Percentiles rank a stretch among this genome's conserved stretches.
Evolutionary conservation across 2,113 vertebrate genomes (phyloP).

Genomic region (Peromyscus californicus): DNA sequence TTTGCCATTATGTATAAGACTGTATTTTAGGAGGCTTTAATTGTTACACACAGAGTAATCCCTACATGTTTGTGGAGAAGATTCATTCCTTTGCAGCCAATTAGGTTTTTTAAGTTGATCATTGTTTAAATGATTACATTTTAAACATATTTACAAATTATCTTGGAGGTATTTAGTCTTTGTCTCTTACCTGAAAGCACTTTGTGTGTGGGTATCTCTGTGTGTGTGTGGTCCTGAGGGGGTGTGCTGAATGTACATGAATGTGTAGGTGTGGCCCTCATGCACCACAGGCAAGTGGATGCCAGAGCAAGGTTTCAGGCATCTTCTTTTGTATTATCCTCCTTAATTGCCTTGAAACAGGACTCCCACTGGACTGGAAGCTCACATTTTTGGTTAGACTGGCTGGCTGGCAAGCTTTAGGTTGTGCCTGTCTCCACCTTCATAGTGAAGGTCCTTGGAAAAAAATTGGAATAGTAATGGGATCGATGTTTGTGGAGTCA

Average conservation of each 20-base stretch:
- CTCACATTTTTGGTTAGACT: background rate
- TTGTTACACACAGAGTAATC: constrained; percentile 41
- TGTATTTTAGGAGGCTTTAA: background rate
- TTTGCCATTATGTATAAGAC: background rate
- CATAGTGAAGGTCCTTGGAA: background rate
- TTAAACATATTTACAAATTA: constrained; percentile 20
- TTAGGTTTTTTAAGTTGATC: background rate
- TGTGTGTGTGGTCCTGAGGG: background rate
- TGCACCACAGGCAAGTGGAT: too few species aligned
- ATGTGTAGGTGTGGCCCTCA: too few species aligned
- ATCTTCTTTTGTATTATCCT: background rate
- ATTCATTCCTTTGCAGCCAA: background rate
- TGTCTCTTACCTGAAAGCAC: background rate
- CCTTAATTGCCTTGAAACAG: background rate
- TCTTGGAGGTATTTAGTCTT: constrained; percentile 12
- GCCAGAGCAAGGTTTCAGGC: background rate
- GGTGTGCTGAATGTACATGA: background rate
- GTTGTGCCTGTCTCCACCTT: background rate
- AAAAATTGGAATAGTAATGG: background rate
- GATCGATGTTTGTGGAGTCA: background rate
- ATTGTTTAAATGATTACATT: background rate
- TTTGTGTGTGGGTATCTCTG: background rate
- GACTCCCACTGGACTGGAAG: background rate
- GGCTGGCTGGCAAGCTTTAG: background rate
- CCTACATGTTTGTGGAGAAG: background rate